phyloP scores from a whole-genome alignment of 2,888 invertebrate genomes.

The Melanostoma mellinum region DNA sequence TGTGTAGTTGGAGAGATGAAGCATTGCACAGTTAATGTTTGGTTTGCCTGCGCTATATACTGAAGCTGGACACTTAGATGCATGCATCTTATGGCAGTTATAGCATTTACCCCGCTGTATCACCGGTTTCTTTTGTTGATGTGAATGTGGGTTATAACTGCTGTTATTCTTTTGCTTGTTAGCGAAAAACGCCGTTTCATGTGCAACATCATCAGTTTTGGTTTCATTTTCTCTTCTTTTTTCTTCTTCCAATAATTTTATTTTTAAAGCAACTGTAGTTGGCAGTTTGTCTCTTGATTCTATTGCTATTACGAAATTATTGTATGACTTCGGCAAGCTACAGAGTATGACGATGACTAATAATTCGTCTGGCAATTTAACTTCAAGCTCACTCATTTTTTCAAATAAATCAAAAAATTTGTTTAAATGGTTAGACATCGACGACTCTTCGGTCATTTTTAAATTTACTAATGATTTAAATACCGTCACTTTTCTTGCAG shows the following conservation, averaged over 20 bases:
- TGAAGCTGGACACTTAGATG: background rate
- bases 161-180: conserved; percentile 11
- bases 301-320: conserved; percentile 29
- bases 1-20: background rate
- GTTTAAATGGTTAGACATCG: conserved; percentile 27
- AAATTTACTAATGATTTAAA: conserved; percentile 32
- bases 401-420: conserved; percentile 31
- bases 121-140: background rate
- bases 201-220: background rate
- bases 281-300: conserved; percentile 32
- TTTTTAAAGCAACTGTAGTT: conserved; percentile 24
- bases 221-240: conserved; percentile 34
- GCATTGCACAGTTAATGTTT: background rate
- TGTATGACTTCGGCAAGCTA: conserved; percentile 25
- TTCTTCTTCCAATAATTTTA: conserved; percentile 47
- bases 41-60: background rate
- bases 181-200: conserved; percentile 33
- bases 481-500: conserved; percentile 34
- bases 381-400: conserved; percentile 1
- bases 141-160: background rate
- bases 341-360: conserved; percentile 21
- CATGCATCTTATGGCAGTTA: background rate
- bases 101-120: background rate
- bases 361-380: conserved; percentile 29
- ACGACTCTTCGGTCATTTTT: conserved; percentile 18